Percentiles rank a stretch among this genome's conserved stretches.
phyloP scores from a whole-genome alignment of 1,140 invertebrate species.

The Apis mellifera region DNA sequence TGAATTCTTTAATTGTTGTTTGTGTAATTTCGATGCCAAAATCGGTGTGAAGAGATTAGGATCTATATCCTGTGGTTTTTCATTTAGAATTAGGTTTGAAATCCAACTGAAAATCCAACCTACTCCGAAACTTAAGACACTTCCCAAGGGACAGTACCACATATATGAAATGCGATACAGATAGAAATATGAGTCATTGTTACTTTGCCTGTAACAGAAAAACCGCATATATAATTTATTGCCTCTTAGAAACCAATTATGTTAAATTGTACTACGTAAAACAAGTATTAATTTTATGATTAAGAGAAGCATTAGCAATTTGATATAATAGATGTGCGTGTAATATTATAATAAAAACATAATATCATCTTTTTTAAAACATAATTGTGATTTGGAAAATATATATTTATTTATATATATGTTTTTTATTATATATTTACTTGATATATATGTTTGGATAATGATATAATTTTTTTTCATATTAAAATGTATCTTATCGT shows the following conservation, averaged over 20 bases:
- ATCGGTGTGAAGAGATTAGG: constrained; percentile 85
- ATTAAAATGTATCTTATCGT: too few relatives aligned
- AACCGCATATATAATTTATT: neutral
- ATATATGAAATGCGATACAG: constrained; percentile 85
- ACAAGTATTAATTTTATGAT: neutral
- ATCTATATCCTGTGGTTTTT: constrained; percentile 74
- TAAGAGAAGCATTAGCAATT: neutral
- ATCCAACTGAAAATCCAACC: constrained; percentile 84
- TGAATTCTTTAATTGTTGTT: neutral
- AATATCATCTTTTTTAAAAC: neutral
- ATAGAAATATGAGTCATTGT: constrained; percentile 67
- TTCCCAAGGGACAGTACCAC: constrained; percentile 88
- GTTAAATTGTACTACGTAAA: neutral
- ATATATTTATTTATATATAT: too few relatives aligned
- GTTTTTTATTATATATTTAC: too few relatives aligned
- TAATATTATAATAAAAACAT: neutral
- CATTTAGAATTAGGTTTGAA: constrained; percentile 66
- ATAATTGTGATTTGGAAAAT: too few relatives aligned
- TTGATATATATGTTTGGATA: too few relatives aligned
- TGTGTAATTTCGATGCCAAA: constrained; percentile 41
- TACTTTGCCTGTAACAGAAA: constrained; percentile 31
- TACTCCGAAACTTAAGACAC: constrained; percentile 84
- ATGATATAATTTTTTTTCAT: too few relatives aligned
- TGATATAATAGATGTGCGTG: neutral
- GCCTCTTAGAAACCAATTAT: neutral